Conservation (phyloP, 2,113 vertebrate species). For the Merops nubicus region DNA sequence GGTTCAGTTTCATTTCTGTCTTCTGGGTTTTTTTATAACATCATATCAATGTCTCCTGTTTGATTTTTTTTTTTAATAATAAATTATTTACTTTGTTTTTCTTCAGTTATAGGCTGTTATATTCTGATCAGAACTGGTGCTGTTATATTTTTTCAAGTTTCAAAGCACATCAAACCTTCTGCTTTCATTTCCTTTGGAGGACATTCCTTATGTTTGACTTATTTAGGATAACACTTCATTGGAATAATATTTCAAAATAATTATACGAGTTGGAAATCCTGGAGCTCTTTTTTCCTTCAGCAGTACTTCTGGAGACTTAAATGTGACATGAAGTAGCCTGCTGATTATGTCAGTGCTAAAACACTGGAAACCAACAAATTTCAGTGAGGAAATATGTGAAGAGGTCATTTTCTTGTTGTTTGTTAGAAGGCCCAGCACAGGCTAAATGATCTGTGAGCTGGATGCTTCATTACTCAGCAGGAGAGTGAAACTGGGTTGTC, state of each 20-base stretch:
- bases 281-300: not conserved
- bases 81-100: not conserved
- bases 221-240: not conserved
- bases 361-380: not conserved
- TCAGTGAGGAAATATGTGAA: not conserved
- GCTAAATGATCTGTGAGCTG: not conserved
- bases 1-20: slow-evolving; percentile 6
- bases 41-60: not conserved
- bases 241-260: not conserved
- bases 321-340: not conserved
- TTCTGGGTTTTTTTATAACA: not conserved
- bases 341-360: not conserved
- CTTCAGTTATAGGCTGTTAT: not conserved
- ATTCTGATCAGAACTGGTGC: not conserved
- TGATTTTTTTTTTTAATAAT: not conserved
- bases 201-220: not conserved
- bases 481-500: not conserved
- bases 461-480: not conserved
- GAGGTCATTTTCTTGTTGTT: not conserved
- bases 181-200: not conserved
- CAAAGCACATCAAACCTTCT: not conserved
- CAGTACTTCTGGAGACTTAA: not conserved
- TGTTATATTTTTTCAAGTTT: not conserved
- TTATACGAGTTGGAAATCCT: not conserved
- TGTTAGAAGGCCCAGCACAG: not conserved